Evolutionary conservation across 1,140 invertebrate species (phyloP), one percentile per base, ranked within the genome.

Genomic region (Panonychus citri): DNA sequence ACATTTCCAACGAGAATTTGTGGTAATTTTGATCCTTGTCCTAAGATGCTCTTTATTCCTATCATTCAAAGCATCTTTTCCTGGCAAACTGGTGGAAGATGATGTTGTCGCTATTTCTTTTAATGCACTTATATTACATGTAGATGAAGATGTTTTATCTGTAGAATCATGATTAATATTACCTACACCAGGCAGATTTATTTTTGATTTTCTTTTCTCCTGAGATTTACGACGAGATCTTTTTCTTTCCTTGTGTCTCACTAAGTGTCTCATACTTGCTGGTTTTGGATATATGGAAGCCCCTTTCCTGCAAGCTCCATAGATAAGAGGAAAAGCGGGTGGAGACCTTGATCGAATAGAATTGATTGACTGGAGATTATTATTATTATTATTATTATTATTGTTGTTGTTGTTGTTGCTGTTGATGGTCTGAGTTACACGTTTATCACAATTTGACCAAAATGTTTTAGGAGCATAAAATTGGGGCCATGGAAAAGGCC

Each of bases 241-340:
- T 53, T 53, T 55, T 53, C 43, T 40, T 8, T 59, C 37, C 27
- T 25, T 60, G 27, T 57, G 42, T 39, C 26, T 21, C n/a, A 34
- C 57, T 55, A 60, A 52, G 56, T 60, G 37, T 25, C 37, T 34
- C 25, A n/a, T 40, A 28, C 28, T 25, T 13, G 53, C 28, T 10
- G 40, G 54, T 26, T 39, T 28, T 15, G 54, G 54, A 40, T 43
- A 55, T 17, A 42, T 43, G n/a, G 54, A 13, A 17, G 54, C 54
- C 12, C 54, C 54, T 42, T 55, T 55, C 12, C 54, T n/a, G 27
- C 54, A 55, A n/a, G 54, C 54, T 21, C 54, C 54, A 43, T 55
- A 55, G 5, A 55, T 27, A 3, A 55, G 27, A 43, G 54, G 54
- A 19, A 37, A 34, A n/a, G 34, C 28, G 8, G 27, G 27, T 12